These are phyloP conservation scores for Furcula furcula DNA, from an alignment of 2,888 invertebrate genomes.

Conservation along the genomic window DNA sequence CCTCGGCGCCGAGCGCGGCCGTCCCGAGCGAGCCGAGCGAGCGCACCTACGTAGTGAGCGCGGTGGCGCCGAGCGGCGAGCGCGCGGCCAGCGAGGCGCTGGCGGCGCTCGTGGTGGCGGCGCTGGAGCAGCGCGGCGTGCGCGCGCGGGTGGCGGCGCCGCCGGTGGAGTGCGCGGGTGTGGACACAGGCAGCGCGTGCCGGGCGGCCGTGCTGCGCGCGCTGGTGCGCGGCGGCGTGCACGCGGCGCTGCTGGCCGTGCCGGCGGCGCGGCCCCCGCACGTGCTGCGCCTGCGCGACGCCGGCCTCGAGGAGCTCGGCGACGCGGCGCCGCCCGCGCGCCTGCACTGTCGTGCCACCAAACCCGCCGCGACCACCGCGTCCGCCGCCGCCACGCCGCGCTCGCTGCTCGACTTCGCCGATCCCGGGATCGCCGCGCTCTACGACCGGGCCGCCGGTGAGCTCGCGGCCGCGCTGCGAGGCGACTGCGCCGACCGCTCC, in stretches of 20 bases:
- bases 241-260: constrained; percentile 39
- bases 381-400: constrained; percentile 30
- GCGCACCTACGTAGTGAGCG: constrained; percentile 4
- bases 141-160: constrained; percentile 29
- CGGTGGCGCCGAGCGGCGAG: background rate
- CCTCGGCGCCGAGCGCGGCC: constrained; percentile 5
- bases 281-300: constrained; percentile 46
- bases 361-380: constrained; percentile 29
- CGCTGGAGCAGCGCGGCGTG: constrained; percentile 18
- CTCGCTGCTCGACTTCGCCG: constrained; percentile 56
- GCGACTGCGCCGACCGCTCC: background rate
- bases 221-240: constrained; percentile 15
- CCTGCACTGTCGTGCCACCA: constrained; percentile 55
- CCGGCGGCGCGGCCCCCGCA: constrained; percentile 37
- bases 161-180: constrained; percentile 29
- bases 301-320: constrained; percentile 52
- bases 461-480: background rate
- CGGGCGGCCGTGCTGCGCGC: constrained; percentile 20
- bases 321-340: constrained; percentile 49
- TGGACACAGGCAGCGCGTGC: constrained; percentile 18
- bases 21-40: constrained; percentile 7
- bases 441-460: constrained; percentile 23
- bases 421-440: constrained; percentile 27
- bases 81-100: too few species aligned
- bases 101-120: constrained; percentile 10